Conservation (phyloP, 1,140 invertebrate genomes). For the Acromyrmex heyeri region DNA sequence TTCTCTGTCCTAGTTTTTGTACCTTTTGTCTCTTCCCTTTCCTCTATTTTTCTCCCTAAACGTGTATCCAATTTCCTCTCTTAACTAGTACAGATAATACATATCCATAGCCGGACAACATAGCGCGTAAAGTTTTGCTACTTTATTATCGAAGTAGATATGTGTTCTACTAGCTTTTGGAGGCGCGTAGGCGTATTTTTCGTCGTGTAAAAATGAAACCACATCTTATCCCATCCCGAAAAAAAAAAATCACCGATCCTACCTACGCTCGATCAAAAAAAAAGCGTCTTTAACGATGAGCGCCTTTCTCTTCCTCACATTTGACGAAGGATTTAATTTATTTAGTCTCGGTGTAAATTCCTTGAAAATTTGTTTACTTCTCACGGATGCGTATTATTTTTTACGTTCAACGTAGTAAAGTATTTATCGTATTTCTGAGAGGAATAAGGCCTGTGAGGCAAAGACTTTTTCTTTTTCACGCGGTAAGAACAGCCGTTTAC, state of each 20-base stretch:
- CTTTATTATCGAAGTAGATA: conserved; percentile 51
- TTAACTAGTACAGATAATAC: conserved; percentile 35
- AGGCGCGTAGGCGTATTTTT: conserved; percentile 62
- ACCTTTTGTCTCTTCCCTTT: not conserved
- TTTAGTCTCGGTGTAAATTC: not conserved
- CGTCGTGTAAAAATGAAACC: conserved; percentile 40
- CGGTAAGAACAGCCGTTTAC: not conserved
- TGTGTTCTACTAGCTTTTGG: conserved; percentile 63
- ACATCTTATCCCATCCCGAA: conserved; percentile 1
- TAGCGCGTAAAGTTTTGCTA: conserved; percentile 51
- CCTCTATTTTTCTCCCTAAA: conserved; percentile 23
- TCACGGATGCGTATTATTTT: not conserved
- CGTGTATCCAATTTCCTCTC: conserved; percentile 14
- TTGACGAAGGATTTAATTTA: not conserved
- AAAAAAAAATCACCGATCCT: conserved; percentile 15
- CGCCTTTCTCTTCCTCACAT: not conserved
- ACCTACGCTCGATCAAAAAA: conserved; percentile 32
- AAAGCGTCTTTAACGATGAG: conserved; percentile 17
- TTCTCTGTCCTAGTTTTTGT: not conserved
- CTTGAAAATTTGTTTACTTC: not conserved
- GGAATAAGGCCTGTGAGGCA: not conserved
- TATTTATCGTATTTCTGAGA: not conserved
- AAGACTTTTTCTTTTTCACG: not conserved
- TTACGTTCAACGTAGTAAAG: not conserved
- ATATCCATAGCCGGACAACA: conserved; percentile 33